These are phyloP conservation scores for Drosophila putrida DNA, from an alignment of 2,888 invertebrate genomes.

Conservation along the genomic window DNA sequence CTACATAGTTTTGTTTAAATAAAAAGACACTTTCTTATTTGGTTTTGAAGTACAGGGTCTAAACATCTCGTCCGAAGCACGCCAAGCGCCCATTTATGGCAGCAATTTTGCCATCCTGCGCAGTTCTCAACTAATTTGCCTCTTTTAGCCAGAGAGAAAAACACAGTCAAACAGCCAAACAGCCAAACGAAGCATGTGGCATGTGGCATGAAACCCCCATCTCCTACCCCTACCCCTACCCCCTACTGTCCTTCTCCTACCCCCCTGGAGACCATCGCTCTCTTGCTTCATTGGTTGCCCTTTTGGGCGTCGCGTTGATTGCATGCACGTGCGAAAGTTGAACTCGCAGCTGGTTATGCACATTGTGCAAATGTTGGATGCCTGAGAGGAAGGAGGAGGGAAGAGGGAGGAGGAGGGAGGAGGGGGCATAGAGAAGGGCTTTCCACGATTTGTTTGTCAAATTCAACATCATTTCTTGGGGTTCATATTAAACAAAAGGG, in stretches of 20 bases:
- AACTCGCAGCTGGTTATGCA: slow-evolving; percentile 28
- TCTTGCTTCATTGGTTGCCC: slow-evolving; percentile 13
- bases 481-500: background rate
- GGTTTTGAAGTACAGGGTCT: too few relatives aligned
- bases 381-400: background rate
- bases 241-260: too few relatives aligned
- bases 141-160: slow-evolving; percentile 15
- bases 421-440: background rate
- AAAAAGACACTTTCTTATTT: too few relatives aligned
- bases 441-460: slow-evolving; percentile 14
- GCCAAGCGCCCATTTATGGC: slow-evolving; percentile 65
- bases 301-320: slow-evolving; percentile 56
- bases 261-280: too few relatives aligned
- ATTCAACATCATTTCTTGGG: background rate
- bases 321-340: slow-evolving; percentile 62
- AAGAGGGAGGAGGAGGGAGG: background rate
- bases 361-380: background rate
- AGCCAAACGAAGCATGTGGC: background rate
- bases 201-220: background rate
- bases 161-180: background rate
- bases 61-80: slow-evolving; percentile 30
- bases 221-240: background rate
- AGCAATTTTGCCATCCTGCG: slow-evolving; percentile 65
- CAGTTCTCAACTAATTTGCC: slow-evolving; percentile 68
- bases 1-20: too few relatives aligned